These are phyloP conservation scores for Melikaiella ostensackeni DNA, from an alignment of 2,888 invertebrate genomes.

Conservation along the genomic window DNA sequence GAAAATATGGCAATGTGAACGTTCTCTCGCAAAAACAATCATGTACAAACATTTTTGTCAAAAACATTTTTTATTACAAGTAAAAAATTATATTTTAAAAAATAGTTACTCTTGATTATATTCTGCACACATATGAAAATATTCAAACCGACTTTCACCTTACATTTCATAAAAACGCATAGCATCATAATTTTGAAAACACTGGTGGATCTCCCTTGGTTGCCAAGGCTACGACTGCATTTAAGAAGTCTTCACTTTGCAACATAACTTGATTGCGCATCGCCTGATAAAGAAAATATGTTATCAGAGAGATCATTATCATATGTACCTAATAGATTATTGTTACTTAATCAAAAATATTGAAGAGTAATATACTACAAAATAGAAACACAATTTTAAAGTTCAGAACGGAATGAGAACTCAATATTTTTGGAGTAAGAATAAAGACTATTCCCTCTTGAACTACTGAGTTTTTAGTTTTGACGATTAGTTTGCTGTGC, in stretches of 20 bases:
- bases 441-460: no score
- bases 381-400: no score
- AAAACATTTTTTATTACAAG: background rate
- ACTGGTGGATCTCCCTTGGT: constrained; percentile 85
- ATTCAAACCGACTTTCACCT: constrained; percentile 21
- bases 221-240: constrained; percentile 87
- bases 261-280: constrained; percentile 90
- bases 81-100: constrained; percentile 32
- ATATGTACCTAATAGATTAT: no score
- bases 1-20: background rate
- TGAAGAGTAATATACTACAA: no score
- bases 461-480: no score
- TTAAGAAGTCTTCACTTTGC: constrained; percentile 93
- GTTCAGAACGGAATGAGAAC: no score
- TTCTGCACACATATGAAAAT: constrained; percentile 20
- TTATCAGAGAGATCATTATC: background rate
- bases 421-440: no score
- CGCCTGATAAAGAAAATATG: constrained; percentile 80
- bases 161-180: background rate
- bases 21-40: background rate
- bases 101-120: background rate
- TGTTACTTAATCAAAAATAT: no score
- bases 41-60: background rate
- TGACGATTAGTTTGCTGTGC: no score
- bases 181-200: constrained; percentile 87